These are phyloP conservation scores for Helicoverpa zea DNA, from an alignment of 1,140 invertebrate genomes.

Conservation along the genomic window DNA sequence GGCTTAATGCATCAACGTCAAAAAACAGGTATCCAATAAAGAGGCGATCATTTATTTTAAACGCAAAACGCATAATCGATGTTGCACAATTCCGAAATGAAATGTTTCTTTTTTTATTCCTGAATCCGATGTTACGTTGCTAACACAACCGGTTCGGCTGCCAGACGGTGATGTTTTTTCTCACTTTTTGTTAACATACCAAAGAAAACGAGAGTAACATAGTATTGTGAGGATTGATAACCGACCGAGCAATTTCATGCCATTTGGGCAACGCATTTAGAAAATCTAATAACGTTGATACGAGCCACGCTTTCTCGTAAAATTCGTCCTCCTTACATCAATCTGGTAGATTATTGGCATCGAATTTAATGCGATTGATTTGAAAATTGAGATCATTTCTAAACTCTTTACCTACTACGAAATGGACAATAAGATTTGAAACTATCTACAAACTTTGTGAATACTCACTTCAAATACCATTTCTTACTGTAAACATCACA, in stretches of 20 bases:
- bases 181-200: slow-evolving; percentile 67
- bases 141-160: slow-evolving; percentile 53
- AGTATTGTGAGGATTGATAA: slow-evolving; percentile 42
- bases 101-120: slow-evolving; percentile 49
- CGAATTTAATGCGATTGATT: not conserved
- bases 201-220: slow-evolving; percentile 65
- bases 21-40: slow-evolving; percentile 29
- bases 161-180: slow-evolving; percentile 53
- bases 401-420: not conserved
- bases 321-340: not conserved
- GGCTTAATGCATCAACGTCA: slow-evolving; percentile 12
- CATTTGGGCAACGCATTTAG: slow-evolving; percentile 40
- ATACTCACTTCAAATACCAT: not conserved
- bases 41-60: slow-evolving; percentile 43
- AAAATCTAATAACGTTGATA: slow-evolving; percentile 26
- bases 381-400: not conserved
- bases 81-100: slow-evolving; percentile 54
- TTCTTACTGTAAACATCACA: not conserved
- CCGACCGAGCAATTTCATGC: slow-evolving; percentile 40
- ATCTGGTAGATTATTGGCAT: not conserved
- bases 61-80: slow-evolving; percentile 47
- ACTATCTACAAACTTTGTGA: no score
- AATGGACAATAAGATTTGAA: no score
- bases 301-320: slow-evolving; percentile 32
- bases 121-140: slow-evolving; percentile 44